These are phyloP conservation scores for Takifugu flavidus DNA, from an alignment of 2,113 vertebrate species.

Conservation along the genomic window DNA sequence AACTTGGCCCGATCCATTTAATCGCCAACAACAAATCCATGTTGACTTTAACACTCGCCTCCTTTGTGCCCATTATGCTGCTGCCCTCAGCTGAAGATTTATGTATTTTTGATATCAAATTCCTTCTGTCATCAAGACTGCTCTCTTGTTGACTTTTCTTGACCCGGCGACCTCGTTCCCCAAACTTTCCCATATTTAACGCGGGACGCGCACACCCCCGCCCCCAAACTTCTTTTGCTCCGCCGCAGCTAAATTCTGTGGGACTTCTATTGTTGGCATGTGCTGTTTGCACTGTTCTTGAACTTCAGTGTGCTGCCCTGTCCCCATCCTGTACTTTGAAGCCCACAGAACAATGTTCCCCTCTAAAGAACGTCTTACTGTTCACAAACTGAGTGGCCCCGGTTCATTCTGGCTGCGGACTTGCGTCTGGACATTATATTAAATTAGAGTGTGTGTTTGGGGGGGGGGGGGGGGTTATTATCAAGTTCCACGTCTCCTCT, in stretches of 20 bases:
- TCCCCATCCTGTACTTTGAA: slow-evolving; percentile 82
- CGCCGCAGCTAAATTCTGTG: slow-evolving; percentile 51
- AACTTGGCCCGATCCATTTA: slow-evolving; percentile 77
- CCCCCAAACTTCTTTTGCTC: slow-evolving; percentile 44
- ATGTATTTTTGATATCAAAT: slow-evolving; percentile 99
- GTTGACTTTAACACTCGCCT: slow-evolving; percentile 83
- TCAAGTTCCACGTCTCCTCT: no score
- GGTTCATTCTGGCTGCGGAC: background rate
- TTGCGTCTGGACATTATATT: background rate
- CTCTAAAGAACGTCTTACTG: slow-evolving; percentile 39
- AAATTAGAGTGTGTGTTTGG: background rate
- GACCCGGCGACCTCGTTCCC: slow-evolving; percentile 83
- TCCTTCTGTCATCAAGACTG: slow-evolving; percentile 89
- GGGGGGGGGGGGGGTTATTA: no score
- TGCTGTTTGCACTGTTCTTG: slow-evolving; percentile 98
- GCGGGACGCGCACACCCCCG: slow-evolving; percentile 68
- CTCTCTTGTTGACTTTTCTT: slow-evolving; percentile 98
- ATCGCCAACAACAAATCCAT: slow-evolving; percentile 81
- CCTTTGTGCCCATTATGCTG: slow-evolving; percentile 84
- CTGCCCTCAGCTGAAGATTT: slow-evolving; percentile 91
- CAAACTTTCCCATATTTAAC: slow-evolving; percentile 94
- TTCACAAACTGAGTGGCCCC: slow-evolving; percentile 2
- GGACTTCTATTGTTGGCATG: slow-evolving; percentile 74
- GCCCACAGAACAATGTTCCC: slow-evolving; percentile 63
- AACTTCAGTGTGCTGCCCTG: slow-evolving; percentile 92